phyloP scores from a whole-genome alignment of 2,797 vertebrate genomes.

The Leptatherina wallacei region DNA sequence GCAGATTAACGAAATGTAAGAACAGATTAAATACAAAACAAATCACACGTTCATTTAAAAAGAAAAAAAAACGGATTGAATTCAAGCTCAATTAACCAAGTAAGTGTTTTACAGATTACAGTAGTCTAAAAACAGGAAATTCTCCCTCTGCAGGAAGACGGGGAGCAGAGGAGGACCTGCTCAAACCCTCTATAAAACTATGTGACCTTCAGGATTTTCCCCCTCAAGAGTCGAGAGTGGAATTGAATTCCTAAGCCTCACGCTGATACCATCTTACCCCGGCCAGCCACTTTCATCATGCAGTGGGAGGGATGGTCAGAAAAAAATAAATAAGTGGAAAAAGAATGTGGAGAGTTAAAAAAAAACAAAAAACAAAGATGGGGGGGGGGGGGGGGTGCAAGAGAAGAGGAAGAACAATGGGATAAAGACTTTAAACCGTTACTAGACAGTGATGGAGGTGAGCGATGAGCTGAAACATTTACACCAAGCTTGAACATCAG shows the following conservation, averaged over 20 bases:
- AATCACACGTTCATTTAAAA: constrained; percentile 8
- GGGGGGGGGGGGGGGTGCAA: too few species aligned
- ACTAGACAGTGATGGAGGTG: background rate
- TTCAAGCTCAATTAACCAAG: constrained; percentile 15
- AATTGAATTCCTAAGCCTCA: constrained; percentile 49
- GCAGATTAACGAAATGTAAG: constrained; percentile 32
- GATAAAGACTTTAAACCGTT: background rate
- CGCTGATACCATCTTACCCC: constrained; percentile 41
- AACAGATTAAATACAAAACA: constrained; percentile 38
- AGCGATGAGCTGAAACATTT: background rate
- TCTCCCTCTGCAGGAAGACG: background rate
- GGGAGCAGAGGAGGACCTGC: background rate
- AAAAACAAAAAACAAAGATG: background rate
- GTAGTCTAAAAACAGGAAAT: constrained; percentile 9
- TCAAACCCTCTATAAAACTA: constrained; percentile 27
- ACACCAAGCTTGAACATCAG: constrained; percentile 2
- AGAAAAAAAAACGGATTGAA: constrained; percentile 35
- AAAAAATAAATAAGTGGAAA: background rate
- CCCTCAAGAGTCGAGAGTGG: constrained; percentile 31
- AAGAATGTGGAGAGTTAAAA: background rate
- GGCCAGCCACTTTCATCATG: constrained; percentile 30
- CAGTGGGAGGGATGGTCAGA: constrained; percentile 29
- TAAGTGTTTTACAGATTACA: constrained; percentile 26
- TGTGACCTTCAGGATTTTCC: constrained; percentile 32
- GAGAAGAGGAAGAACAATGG: background rate